Evolutionary conservation across 2,113 vertebrate genomes (phyloP).

Genomic region (Neolamprologus brichardi): DNA sequence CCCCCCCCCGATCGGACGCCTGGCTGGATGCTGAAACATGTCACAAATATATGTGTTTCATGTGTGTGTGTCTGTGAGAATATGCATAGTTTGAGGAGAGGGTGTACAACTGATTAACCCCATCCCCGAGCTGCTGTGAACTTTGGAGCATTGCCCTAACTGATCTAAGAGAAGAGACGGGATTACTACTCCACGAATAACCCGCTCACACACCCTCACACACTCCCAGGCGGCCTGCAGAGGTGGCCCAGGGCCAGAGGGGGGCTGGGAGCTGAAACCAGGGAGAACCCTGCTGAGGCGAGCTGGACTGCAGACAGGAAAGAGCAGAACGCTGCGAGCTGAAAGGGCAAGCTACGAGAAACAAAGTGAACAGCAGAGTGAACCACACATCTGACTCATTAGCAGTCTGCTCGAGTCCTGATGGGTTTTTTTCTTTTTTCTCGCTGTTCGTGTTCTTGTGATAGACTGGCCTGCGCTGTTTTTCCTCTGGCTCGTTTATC

Average conservation of each 20-base stretch:
- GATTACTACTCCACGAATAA: constrained; percentile 46
- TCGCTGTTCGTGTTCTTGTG: not conserved
- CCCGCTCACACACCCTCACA: not conserved
- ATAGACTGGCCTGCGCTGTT: not conserved
- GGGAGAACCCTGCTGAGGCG: constrained; percentile 5
- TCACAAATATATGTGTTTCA: not conserved
- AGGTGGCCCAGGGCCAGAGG: constrained; percentile 6
- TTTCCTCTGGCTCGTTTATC: not conserved
- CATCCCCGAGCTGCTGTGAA: not conserved
- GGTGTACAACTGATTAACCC: constrained; percentile 4
- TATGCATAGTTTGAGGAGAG: constrained; percentile 36
- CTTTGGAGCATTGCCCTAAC: constrained; percentile 25
- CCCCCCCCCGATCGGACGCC: not conserved
- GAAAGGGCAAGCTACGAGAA: constrained; percentile 9
- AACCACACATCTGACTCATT: constrained; percentile 17
- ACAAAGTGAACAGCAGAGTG: constrained; percentile 17
- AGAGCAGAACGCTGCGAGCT: not conserved
- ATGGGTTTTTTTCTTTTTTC: not conserved
- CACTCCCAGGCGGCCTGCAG: not conserved
- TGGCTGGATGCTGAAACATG: not conserved
- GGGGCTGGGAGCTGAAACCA: not conserved
- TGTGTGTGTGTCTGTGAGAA: not conserved
- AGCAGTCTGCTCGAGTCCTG: not conserved
- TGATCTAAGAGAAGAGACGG: constrained; percentile 17
- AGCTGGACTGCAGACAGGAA: constrained; percentile 19